A percentile compares a stretch with the other conserved stretches of the same genome.
These are phyloP conservation scores for Odobenus rosmarus DNA, from an alignment of 2,113 vertebrate genomes.

Conservation along the genomic window DNA sequence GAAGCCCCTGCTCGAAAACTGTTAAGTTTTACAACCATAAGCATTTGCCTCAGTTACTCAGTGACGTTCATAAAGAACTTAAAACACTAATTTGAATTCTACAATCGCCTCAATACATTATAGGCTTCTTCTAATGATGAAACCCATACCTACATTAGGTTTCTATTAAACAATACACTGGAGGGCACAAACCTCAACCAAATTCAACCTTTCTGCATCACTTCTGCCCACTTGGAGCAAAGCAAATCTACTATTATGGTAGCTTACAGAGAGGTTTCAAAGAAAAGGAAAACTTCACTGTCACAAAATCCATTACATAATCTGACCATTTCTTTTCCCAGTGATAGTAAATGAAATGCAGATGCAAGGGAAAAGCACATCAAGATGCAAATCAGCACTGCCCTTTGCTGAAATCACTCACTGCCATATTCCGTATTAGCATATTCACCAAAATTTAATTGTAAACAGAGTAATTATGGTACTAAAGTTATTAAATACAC, in stretches of 20 bases:
- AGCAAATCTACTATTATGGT: not conserved
- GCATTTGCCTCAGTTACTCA: not conserved
- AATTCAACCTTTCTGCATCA: not conserved
- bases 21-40: not conserved
- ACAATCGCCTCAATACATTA: not conserved
- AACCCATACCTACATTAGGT: not conserved
- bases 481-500: constrained; percentile 82
- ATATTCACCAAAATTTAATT: constrained; percentile 80
- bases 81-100: constrained; percentile 24
- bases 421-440: constrained; percentile 68
- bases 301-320: constrained; percentile 13
- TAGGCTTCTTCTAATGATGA: constrained; percentile 5
- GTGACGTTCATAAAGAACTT: constrained; percentile 32
- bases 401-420: constrained; percentile 64
- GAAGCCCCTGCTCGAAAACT: constrained; percentile 14
- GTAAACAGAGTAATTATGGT: constrained; percentile 80
- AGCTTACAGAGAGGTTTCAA: constrained; percentile 2
- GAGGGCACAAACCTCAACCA: not conserved
- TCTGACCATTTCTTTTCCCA: constrained; percentile 17
- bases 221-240: not conserved
- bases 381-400: constrained; percentile 60
- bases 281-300: constrained; percentile 5
- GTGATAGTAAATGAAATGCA: constrained; percentile 49
- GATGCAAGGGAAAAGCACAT: constrained; percentile 58
- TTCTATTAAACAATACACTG: not conserved